Conservation (phyloP, 37 sponge, comb jelly and placozoan genomes). For the Bolinopsis microptera region DNA sequence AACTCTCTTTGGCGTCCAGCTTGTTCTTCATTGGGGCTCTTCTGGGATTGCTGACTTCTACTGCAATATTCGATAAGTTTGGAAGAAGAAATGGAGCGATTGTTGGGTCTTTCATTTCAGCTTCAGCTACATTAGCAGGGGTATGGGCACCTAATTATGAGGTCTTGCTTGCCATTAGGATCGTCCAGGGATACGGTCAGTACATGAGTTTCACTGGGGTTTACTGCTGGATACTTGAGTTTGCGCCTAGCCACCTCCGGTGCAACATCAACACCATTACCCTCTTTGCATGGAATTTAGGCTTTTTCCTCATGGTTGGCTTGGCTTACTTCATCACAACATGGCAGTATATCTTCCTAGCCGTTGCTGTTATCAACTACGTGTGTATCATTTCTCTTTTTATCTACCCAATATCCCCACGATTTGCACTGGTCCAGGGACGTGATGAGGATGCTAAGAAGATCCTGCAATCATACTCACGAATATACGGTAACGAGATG, state of each 20-base stretch:
- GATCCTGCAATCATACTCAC: not conserved
- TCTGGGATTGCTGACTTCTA: not conserved
- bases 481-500: not conserved
- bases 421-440: not conserved
- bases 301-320: not conserved
- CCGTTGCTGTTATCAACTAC: not conserved
- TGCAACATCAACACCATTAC: not conserved
- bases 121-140: not conserved
- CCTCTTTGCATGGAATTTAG: not conserved
- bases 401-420: not conserved
- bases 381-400: not conserved
- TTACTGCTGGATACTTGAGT: constrained; percentile 24
- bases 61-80: constrained; percentile 20
- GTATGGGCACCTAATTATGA: not conserved
- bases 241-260: not conserved
- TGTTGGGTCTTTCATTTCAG: not conserved
- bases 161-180: not conserved
- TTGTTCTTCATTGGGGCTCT: not conserved
- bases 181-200: not conserved
- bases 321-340: not conserved
- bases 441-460: not conserved
- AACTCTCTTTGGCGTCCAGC: not conserved
- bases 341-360: not conserved
- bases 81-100: not conserved
- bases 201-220: not conserved